A percentile compares a stretch with the other conserved stretches of the same genome.
phyloP scores from a whole-genome alignment of 2,888 invertebrate genomes.

The Tryphoninae sp. region DNA sequence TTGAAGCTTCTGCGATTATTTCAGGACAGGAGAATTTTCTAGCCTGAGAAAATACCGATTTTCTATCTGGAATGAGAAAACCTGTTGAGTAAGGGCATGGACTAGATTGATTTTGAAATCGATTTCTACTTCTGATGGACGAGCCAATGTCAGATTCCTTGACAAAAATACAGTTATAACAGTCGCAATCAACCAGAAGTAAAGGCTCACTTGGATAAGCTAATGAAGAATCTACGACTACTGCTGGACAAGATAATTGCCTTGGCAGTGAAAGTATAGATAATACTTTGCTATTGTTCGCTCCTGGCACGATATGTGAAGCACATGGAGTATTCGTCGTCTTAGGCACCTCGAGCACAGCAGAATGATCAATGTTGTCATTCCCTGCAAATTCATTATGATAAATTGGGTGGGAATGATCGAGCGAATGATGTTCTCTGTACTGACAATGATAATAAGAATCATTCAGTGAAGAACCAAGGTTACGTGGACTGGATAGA shows the following conservation, averaged over 20 bases:
- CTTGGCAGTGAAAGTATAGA: constrained; percentile 6
- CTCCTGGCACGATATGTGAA: too few species aligned
- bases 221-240: constrained; percentile 12
- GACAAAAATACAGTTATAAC: constrained; percentile 15
- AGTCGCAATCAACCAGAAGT: constrained; percentile 31
- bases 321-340: too few species aligned
- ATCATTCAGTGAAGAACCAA: constrained; percentile 7
- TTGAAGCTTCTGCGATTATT: constrained; percentile 28
- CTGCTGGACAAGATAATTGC: constrained; percentile 40
- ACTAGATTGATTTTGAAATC: background rate
- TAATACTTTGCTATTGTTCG: too few species aligned
- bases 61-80: background rate
- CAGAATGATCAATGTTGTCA: background rate
- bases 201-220: background rate
- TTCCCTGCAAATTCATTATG: background rate
- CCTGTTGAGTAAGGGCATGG: background rate
- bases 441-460: background rate
- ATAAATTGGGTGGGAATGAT: too few species aligned
- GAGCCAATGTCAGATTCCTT: background rate
- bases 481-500: constrained; percentile 20
- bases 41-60: background rate
- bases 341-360: too few species aligned
- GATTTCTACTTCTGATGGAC: background rate
- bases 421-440: too few species aligned
- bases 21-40: constrained; percentile 40